Conservation (phyloP, 2,888 invertebrate species). For the Cataglyphis albicans region DNA sequence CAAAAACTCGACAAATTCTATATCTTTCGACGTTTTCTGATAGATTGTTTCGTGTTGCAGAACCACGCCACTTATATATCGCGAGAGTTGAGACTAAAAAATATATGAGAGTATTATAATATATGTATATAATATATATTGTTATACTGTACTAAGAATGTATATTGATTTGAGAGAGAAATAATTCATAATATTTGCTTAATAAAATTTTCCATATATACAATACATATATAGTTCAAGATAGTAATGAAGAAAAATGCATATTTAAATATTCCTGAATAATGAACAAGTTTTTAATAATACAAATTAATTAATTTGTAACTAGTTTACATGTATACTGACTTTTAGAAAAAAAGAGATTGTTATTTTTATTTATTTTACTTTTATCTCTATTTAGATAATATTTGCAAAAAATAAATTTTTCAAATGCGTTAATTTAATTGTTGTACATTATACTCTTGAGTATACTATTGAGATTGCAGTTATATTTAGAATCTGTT, state of each 20-base stretch:
- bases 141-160: too few relatives aligned
- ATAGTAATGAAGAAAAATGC: neutral
- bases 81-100: conserved; percentile 78
- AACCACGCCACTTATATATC: conserved; percentile 89
- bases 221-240: neutral
- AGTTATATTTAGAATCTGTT: conserved; percentile 5
- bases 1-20: conserved; percentile 87
- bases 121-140: too few relatives aligned
- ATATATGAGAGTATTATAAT: neutral
- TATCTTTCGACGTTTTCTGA: conserved; percentile 88
- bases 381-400: neutral
- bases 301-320: neutral
- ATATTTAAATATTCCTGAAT: neutral
- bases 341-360: neutral
- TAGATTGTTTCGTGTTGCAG: conserved; percentile 90
- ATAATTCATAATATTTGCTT: too few relatives aligned
- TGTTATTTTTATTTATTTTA: neutral
- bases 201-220: too few relatives aligned
- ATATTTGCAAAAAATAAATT: neutral
- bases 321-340: neutral
- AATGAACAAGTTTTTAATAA: neutral
- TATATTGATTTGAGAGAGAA: too few relatives aligned
- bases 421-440: neutral
- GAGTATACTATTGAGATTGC: neutral
- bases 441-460: neutral